Base-by-base conservation (phyloP, 2,888 invertebrate genomes). In the Nephrocerus scutellatus region DNA sequence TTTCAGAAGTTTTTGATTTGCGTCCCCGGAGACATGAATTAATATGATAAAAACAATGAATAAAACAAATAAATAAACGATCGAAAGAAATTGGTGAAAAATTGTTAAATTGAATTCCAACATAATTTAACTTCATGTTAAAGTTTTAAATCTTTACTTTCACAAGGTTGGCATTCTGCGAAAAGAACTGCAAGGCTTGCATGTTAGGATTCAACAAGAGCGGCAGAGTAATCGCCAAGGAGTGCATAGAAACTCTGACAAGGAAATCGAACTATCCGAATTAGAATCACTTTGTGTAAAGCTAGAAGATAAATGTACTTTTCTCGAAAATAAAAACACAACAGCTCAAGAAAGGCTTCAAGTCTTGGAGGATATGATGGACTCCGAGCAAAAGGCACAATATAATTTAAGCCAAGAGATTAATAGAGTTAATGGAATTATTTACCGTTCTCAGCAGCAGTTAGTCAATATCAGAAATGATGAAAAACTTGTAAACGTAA, bases 331-430 rank as follows among this genome's bases (percentile, higher is more conserved):
- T 28, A 63, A 60, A 23, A 61, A 57, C 7, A 50, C 58, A 35
- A 61, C 53, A 39, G 59, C 67, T 3, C 58, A 59, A 28, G 62
- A 68, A 46, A 54, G 69, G 0, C 47, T 69, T 5, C 56, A 56
- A 21, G 53, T 65, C 15, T 47, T 69, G 1, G 66, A 69, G 13
- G 68, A 69, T 33, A 54, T 69, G 51, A 59, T 62, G 36, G 59
- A 62, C 30, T 44, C 46, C 1, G 68, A 69, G 43, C 55, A 61
- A 31, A 53, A 50, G 7, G 46, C 55, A 1, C 56, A 61, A n/a
- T 47, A 41, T 1, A 50, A 53, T 5, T 44, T 66, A 3, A 50
- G 49, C 14, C 56, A 56, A 24, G 66, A 69, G 39, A 60, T 57
- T 21, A 45, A 52, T 5, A 52, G 60, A 12, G 51, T 65, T 30